Evolutionary conservation across 2,888 invertebrate species (phyloP).

Genomic region (Eumacrocentrus americanus): DNA sequence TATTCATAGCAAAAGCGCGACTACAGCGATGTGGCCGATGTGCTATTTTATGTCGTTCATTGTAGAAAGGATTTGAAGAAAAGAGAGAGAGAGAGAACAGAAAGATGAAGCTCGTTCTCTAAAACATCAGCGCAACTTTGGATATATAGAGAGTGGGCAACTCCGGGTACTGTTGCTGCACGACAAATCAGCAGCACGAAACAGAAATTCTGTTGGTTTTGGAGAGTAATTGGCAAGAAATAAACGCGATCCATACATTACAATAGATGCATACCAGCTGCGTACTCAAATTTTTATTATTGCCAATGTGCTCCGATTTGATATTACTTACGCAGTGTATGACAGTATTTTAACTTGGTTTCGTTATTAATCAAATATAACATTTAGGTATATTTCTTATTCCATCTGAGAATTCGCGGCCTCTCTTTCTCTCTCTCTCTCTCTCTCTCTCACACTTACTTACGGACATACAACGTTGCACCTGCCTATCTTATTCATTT

Average conservation of each 20-base stretch:
- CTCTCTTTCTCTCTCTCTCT: slow-evolving; percentile 14
- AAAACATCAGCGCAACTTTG: too few species aligned
- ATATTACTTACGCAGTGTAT: neutral
- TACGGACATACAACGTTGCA: slow-evolving; percentile 13
- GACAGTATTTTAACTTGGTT: neutral
- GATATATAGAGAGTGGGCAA: too few species aligned
- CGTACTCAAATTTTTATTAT: neutral
- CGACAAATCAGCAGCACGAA: neutral
- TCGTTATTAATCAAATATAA: too few species aligned
- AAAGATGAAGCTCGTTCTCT: too few species aligned
- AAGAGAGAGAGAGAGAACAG: neutral
- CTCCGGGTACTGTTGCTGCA: neutral
- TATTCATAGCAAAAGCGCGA: too few species aligned
- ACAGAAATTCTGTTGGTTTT: neutral
- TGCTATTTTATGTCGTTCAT: neutral
- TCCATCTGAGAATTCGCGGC: neutral
- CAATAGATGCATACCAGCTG: neutral
- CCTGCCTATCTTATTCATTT: slow-evolving; percentile 20
- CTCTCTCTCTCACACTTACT: too few species aligned
- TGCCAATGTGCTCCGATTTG: neutral
- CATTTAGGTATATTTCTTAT: too few species aligned
- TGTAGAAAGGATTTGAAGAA: neutral
- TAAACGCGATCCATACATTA: neutral
- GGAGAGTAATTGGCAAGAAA: neutral
- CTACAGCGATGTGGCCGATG: too few species aligned